Conservation (phyloP, 2,113 vertebrate genomes). For the Atrichornis clamosus region DNA sequence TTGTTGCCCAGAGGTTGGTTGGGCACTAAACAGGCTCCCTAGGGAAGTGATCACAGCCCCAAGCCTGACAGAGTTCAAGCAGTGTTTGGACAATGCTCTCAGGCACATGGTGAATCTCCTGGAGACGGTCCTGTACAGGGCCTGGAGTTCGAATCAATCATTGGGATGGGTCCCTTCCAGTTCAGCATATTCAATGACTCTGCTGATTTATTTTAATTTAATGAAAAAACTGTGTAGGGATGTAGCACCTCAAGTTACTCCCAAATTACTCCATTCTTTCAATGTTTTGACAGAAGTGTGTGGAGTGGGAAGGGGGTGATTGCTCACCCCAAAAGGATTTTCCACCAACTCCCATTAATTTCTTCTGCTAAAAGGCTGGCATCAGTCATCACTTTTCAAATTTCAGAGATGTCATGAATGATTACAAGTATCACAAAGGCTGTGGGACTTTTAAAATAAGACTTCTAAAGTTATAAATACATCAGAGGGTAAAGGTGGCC, state of each 20-base stretch:
- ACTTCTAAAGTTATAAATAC: not conserved
- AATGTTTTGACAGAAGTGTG: not conserved
- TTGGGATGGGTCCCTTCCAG: not conserved
- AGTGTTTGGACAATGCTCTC: not conserved
- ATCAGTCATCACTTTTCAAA: not conserved
- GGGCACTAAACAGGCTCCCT: not conserved
- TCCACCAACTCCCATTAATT: not conserved
- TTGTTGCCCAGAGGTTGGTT: rapidly evolving
- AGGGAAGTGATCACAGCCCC: not conserved
- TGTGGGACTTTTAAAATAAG: rapidly evolving
- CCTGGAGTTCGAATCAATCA: not conserved
- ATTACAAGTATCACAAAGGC: not conserved
- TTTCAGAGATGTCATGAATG: not conserved
- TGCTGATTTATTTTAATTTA: not conserved
- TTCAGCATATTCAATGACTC: not conserved
- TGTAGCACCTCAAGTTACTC: not conserved
- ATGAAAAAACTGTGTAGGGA: rapidly evolving
- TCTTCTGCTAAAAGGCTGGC: not conserved
- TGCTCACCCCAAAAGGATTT: not conserved
- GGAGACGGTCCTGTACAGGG: not conserved
- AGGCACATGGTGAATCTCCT: not conserved
- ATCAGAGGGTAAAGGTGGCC: not conserved
- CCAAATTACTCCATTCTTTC: no score
- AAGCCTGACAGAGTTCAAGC: not conserved
- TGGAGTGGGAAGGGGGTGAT: rapidly evolving